Evolutionary conservation across 2,888 invertebrate genomes (phyloP), one percentile per base, ranked within the genome.

Genomic region (Synergus japonicus): DNA sequence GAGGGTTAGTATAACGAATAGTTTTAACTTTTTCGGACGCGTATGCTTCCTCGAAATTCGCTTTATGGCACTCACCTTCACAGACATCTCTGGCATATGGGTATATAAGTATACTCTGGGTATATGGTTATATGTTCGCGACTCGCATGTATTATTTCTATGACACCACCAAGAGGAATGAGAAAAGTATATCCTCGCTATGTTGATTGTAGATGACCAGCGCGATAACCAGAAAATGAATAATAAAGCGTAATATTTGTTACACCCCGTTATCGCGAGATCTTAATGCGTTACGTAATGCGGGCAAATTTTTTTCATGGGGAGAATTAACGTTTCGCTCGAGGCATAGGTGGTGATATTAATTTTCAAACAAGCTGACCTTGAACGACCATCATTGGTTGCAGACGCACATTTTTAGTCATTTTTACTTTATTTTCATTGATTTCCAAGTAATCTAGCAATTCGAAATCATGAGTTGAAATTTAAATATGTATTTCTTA

Each of bases 271-370:
- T 86, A 89, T 89, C 87, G 86, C 83, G 77, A 80, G 80, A 88
- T 89, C 88, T 88, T 88, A 87, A 88, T 87, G 86, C 81, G 83
- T 88, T 89, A 88, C 84, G 87, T 87, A 89, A 89, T 88, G 86
- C 86, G 84, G 84, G 81, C 82, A 83, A 87, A 87, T 87, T 84
- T 84, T 86, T 85, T 85, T 79, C 82, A 82, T 80, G 69, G 82
- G 78, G 49, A 77, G 82, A 29, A 29, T 29, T 29, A 80, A 80
- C 67, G 65, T 79, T 63, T 73, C 69, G 67, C 44, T 37, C 4
- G 37, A 18, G 49, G 66, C 43, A 49, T 78, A 60, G 37, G 60
- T 69, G 69, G n/a, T 29, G 69, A 43, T 79, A 66, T 76, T 77
- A 64, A 77, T 76, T 63, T 18, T 44, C 43, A 43, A 22, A 76